A percentile compares a stretch with the other conserved stretches of the same genome.
Evolutionary conservation across 2,888 invertebrate species (phyloP).

Genomic region (Phytoseiulus persimilis): DNA sequence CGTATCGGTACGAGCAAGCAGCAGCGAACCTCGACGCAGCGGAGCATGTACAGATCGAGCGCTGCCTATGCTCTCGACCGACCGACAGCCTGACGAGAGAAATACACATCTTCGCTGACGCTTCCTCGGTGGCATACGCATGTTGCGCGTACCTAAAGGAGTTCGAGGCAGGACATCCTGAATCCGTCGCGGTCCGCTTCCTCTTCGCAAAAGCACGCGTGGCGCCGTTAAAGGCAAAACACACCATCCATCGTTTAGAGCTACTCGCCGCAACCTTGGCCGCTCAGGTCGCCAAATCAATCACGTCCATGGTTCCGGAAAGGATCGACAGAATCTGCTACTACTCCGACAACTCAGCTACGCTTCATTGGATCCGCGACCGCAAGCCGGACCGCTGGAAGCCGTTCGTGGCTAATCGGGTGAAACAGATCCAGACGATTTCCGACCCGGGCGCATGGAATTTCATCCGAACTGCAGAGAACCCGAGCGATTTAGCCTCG

Average conservation of each 20-base stretch:
- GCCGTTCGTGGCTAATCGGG: neutral
- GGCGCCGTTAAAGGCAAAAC: conserved; percentile 43
- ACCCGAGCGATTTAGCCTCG: neutral
- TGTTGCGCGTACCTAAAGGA: conserved; percentile 44
- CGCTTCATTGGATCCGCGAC: neutral
- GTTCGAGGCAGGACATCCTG: no score
- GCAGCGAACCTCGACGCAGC: neutral
- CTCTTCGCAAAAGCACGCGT: conserved; percentile 44
- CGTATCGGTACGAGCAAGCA: neutral
- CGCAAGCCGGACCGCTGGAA: neutral
- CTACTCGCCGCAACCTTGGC: conserved; percentile 42
- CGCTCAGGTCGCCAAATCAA: neutral
- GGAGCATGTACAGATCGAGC: neutral
- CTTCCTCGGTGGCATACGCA: conserved; percentile 44
- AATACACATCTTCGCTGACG: conserved; percentile 45
- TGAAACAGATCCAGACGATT: neutral
- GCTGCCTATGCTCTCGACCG: neutral
- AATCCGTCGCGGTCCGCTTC: no score
- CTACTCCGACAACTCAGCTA: neutral
- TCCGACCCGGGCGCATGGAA: neutral
- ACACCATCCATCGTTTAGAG: conserved; percentile 45
- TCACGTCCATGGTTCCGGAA: neutral
- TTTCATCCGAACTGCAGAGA: neutral
- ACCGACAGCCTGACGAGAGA: neutral
- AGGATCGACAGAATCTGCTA: neutral